Conservation (phyloP, 2,888 invertebrate genomes). For the Julus scanicus region DNA sequence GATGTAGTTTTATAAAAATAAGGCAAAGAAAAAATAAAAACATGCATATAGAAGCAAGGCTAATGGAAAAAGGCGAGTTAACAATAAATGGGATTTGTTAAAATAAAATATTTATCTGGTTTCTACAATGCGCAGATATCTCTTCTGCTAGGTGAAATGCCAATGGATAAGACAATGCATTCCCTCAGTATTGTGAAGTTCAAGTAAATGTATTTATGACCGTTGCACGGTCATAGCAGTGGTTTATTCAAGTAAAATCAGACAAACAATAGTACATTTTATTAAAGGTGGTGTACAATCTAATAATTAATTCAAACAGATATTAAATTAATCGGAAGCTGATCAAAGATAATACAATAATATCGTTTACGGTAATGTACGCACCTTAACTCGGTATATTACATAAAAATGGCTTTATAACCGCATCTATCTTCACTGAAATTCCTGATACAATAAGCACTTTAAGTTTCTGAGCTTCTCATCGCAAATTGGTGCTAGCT, state of each 20-base stretch:
- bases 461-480: neutral
- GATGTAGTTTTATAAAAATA: neutral
- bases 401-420: neutral
- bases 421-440: neutral
- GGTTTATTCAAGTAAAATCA: too few species aligned
- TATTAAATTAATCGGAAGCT: too few species aligned
- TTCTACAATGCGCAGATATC: slow-evolving; percentile 1
- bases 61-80: slow-evolving; percentile 7
- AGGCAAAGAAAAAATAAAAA: neutral
- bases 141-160: neutral
- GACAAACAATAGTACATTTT: too few species aligned
- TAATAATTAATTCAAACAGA: too few species aligned
- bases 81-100: slow-evolving; percentile 10
- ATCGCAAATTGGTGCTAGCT: neutral
- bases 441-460: neutral
- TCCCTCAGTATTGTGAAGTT: neutral
- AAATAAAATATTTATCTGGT: neutral
- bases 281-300: too few species aligned
- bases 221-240: too few species aligned
- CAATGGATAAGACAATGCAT: neutral
- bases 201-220: too few species aligned
- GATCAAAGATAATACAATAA: too few species aligned
- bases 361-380: neutral
- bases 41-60: neutral
- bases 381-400: neutral